Conservation (phyloP, 2,888 invertebrate genomes). For the Gymnosoma rotundatum region DNA sequence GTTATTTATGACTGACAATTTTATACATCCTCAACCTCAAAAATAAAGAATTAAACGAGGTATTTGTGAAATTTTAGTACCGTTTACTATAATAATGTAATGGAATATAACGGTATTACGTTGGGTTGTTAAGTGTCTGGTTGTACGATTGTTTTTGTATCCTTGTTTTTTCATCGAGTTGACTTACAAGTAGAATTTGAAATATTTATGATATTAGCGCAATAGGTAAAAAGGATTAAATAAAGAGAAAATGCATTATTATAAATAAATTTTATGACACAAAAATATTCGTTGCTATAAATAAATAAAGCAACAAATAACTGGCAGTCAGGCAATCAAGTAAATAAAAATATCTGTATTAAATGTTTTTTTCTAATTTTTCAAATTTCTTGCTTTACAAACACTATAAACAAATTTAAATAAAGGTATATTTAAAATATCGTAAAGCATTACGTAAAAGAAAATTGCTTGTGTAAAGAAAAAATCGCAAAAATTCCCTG, state of each 20-base stretch:
- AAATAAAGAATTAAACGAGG: background rate
- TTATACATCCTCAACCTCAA: conserved; percentile 48
- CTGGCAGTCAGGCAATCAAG: conserved; percentile 24
- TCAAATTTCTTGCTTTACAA: too few species aligned
- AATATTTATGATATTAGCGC: conserved; percentile 71
- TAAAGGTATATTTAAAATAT: too few species aligned
- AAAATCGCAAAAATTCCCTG: too few species aligned
- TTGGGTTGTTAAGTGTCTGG: conserved; percentile 24
- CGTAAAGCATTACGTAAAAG: too few species aligned
- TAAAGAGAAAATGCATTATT: conserved; percentile 42
- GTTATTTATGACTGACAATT: conserved; percentile 71
- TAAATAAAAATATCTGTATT: background rate
- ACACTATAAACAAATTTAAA: too few species aligned
- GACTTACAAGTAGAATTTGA: conserved; percentile 66
- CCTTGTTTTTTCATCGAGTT: conserved; percentile 54
- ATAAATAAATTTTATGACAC: conserved; percentile 62
- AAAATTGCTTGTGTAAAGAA: too few species aligned
- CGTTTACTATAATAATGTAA: conserved; percentile 50
- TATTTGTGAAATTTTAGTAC: conserved; percentile 50
- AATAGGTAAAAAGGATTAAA: conserved; percentile 70
- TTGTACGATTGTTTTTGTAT: conserved; percentile 42
- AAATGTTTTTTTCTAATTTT: too few species aligned
- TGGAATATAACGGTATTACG: conserved; percentile 43
- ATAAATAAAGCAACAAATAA: conserved; percentile 39
- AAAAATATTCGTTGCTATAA: conserved; percentile 28